phyloP scores from a whole-genome alignment of 2,888 invertebrate species.

The Drosophila mettleri region DNA sequence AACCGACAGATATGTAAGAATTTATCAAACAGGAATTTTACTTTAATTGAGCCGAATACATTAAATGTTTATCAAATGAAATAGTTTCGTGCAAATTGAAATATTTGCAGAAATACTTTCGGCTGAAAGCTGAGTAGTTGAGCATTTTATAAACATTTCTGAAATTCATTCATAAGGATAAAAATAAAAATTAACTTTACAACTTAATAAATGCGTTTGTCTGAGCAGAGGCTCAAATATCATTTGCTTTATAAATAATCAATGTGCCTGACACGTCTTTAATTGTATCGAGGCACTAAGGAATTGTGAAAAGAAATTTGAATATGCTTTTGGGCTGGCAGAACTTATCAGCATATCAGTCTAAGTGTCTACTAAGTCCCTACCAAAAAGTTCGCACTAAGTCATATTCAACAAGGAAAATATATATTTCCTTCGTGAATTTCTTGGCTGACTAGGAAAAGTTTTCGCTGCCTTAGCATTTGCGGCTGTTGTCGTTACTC shows the following conservation, averaged over 20 bases:
- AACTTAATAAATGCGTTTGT: background rate
- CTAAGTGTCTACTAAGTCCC: constrained; percentile 62
- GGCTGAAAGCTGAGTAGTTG: background rate
- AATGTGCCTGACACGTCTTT: constrained; percentile 1
- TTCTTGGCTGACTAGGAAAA: constrained; percentile 61
- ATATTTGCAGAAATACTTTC: constrained; percentile 16
- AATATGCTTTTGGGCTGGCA: constrained; percentile 8
- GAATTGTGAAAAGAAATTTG: constrained; percentile 9
- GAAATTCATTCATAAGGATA: background rate
- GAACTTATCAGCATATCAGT: constrained; percentile 25
- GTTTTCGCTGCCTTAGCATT: constrained; percentile 47
- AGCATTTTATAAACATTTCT: constrained; percentile 3
- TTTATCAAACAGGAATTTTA: constrained; percentile 8
- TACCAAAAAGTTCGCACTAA: constrained; percentile 37
- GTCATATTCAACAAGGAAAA: constrained; percentile 48
- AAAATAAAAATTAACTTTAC: constrained; percentile 1
- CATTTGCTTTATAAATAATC: constrained; percentile 1
- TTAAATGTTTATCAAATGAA: constrained; percentile 34
- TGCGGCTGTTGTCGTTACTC: constrained; percentile 55
- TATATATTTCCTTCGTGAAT: constrained; percentile 65
- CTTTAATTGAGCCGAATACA: constrained; percentile 20
- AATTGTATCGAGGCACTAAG: background rate
- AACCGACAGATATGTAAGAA: background rate
- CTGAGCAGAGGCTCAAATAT: background rate
- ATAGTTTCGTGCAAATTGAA: constrained; percentile 8